Evolutionary conservation across 2,888 invertebrate species (phyloP).

Genomic region (Heliconius cydno): DNA sequence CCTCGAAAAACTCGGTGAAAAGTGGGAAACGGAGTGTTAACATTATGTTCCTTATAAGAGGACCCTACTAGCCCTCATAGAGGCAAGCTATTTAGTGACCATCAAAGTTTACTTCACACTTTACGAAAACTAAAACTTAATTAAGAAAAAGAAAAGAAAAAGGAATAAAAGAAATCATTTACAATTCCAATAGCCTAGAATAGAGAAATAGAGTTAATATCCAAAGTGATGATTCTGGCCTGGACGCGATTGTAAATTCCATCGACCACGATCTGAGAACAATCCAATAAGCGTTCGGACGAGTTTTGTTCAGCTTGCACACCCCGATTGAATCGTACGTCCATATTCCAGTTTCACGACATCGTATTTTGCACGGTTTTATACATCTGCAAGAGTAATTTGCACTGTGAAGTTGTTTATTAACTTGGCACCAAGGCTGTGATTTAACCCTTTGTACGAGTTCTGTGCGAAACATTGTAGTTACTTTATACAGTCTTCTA

Average conservation of each 20-base stretch:
- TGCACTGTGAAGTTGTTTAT: slow-evolving; percentile 44
- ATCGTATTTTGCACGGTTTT: slow-evolving; percentile 46
- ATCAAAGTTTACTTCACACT: background rate
- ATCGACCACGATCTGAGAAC: slow-evolving; percentile 48
- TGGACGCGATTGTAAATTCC: slow-evolving; percentile 44
- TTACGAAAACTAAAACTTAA: no score
- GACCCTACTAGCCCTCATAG: no score
- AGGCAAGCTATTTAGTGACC: no score
- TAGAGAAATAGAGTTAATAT: slow-evolving; percentile 25
- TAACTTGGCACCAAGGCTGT: slow-evolving; percentile 40
- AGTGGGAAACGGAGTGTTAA: no score
- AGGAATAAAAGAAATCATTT: background rate
- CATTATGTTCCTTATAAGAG: no score
- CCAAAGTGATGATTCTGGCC: slow-evolving; percentile 44
- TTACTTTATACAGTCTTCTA: slow-evolving; percentile 18
- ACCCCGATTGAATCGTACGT: slow-evolving; percentile 49
- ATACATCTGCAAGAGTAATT: slow-evolving; percentile 44
- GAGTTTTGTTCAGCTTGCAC: slow-evolving; percentile 47
- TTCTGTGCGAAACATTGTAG: slow-evolving; percentile 23
- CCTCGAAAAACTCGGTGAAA: no score
- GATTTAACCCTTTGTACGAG: slow-evolving; percentile 42
- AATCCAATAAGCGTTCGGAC: slow-evolving; percentile 50
- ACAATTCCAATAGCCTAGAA: background rate
- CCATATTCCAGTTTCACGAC: slow-evolving; percentile 48
- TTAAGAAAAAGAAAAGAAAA: no score